Evolutionary conservation across 2,888 invertebrate genomes (phyloP).

Genomic region (Rhagonycha lutea): DNA sequence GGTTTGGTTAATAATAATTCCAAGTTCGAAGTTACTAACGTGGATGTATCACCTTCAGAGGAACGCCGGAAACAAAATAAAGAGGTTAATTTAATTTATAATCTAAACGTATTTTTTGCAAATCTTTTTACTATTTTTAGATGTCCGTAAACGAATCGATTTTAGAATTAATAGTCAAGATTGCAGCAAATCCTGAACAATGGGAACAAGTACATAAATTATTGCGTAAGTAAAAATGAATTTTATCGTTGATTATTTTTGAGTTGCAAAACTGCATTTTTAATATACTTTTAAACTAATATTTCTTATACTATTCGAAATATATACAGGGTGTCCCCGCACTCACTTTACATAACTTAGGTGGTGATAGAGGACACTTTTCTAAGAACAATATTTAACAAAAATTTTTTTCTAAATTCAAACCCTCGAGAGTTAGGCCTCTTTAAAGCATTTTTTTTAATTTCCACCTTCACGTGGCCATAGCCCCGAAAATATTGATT

Average conservation of each 20-base stretch:
- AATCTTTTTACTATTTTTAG: conserved; percentile 17
- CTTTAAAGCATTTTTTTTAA: no score
- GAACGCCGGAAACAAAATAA: conserved; percentile 4
- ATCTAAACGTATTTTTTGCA: not conserved
- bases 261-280: not conserved
- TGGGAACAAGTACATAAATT: conserved; percentile 52
- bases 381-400: no score
- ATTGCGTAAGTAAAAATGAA: conserved; percentile 46
- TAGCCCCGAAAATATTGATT: no score
- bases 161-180: conserved; percentile 52
- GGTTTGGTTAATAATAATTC: conserved; percentile 53
- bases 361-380: no score
- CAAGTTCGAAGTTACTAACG: conserved; percentile 49
- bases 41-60: conserved; percentile 34
- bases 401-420: no score
- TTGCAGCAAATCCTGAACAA: conserved; percentile 52
- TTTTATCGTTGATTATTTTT: not conserved
- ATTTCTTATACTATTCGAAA: not conserved
- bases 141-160: conserved; percentile 49
- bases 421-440: no score
- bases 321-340: no score
- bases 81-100: not conserved
- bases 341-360: no score
- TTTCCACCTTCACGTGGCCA: no score
- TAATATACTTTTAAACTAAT: not conserved